Evolutionary conservation across 2,888 invertebrate genomes (phyloP).

Genomic region (Sminthurinus aureus): DNA sequence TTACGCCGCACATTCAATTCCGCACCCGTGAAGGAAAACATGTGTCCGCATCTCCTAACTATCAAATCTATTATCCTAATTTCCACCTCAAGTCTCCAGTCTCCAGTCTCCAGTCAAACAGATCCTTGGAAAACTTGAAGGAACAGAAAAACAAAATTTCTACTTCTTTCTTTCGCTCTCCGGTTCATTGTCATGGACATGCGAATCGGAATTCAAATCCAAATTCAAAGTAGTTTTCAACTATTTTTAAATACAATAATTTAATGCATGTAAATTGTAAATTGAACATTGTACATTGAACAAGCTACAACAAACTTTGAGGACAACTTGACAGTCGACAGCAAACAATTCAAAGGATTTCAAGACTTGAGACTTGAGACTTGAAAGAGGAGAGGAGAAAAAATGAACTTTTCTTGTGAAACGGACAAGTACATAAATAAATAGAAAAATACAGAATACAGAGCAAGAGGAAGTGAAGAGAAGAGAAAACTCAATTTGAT

Average conservation of each 20-base stretch:
- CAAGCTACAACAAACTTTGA: background rate
- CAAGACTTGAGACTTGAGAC: too few relatives aligned
- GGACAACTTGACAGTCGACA: background rate
- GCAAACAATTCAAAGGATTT: background rate
- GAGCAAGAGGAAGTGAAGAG: background rate
- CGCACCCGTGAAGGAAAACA: too few relatives aligned
- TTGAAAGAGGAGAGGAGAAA: too few relatives aligned
- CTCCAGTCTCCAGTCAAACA: background rate
- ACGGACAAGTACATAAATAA: background rate
- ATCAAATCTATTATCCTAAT: background rate
- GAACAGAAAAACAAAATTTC: background rate
- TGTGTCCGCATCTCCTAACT: background rate
- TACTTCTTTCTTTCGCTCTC: constrained; percentile 3
- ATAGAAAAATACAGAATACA: background rate
- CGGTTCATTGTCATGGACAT: background rate
- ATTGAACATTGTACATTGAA: background rate
- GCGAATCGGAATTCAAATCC: too few relatives aligned
- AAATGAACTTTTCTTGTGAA: background rate
- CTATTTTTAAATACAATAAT: constrained; percentile 15
- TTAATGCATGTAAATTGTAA: constrained; percentile 2
- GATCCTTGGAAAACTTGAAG: background rate
- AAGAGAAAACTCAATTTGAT: background rate
- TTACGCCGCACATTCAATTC: too few relatives aligned
- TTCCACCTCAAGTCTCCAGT: background rate
- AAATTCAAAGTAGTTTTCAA: background rate